Percentiles rank a stretch among this genome's conserved stretches.
Conservation (phyloP, 2,113 vertebrate species). For the Oreocharis arfaki region DNA sequence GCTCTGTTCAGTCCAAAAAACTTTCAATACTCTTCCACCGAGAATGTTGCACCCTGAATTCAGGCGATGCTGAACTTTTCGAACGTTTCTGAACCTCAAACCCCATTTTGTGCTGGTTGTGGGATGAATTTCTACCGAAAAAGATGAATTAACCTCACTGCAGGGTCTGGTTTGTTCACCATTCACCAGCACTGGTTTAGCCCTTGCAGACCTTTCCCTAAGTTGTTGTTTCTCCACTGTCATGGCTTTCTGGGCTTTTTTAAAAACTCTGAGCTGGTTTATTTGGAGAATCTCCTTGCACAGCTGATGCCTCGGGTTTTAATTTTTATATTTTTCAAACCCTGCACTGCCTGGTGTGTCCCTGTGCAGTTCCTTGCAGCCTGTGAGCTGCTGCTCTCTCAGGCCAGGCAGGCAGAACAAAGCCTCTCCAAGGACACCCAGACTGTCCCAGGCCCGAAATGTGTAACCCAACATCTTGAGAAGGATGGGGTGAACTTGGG, state of each 20-base stretch:
- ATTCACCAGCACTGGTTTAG: neutral
- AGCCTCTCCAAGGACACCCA: too few species aligned
- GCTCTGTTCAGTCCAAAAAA: neutral
- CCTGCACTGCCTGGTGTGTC: too few species aligned
- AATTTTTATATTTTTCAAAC: too few species aligned
- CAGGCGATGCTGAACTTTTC: neutral
- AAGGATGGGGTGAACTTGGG: too few species aligned
- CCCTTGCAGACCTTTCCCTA: neutral
- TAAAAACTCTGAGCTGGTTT: neutral
- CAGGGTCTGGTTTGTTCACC: neutral
- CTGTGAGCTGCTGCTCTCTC: too few species aligned
- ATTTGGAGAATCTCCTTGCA: neutral
- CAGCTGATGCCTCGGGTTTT: too few species aligned
- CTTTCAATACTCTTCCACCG: rapidly evolving
- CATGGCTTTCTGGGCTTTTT: neutral
- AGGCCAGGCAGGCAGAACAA: too few species aligned
- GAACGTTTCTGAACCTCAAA: neutral
- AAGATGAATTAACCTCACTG: neutral
- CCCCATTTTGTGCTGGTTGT: rapidly evolving
- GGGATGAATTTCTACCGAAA: neutral
- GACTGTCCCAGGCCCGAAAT: too few species aligned
- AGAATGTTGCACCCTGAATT: neutral
- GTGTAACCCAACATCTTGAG: too few species aligned
- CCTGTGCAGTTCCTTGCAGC: too few species aligned
- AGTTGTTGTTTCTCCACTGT: neutral